These are phyloP conservation scores for Campoplex capitator DNA, from an alignment of 2,888 invertebrate genomes.

Conservation along the genomic window DNA sequence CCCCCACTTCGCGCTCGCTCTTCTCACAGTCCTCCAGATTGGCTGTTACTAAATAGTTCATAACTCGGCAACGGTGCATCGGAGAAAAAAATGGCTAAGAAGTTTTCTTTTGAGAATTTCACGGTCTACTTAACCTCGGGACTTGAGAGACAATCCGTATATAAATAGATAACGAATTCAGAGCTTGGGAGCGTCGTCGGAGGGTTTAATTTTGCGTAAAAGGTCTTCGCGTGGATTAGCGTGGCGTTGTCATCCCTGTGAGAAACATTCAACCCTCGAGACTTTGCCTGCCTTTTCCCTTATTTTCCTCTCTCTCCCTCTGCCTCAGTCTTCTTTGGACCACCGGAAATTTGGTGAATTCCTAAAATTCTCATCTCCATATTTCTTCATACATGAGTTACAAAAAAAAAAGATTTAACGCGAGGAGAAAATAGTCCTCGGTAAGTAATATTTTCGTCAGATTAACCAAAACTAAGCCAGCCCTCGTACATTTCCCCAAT, in stretches of 20 bases:
- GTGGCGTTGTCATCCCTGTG: constrained; percentile 44
- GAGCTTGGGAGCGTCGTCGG: constrained; percentile 40
- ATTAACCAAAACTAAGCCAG: constrained; percentile 13
- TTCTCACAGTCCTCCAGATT: not conserved
- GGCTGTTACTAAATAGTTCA: not conserved
- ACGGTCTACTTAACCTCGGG: not conserved
- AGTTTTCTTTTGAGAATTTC: not conserved
- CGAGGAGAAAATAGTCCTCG: not conserved
- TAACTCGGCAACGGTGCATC: not conserved
- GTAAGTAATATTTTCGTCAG: constrained; percentile 39
- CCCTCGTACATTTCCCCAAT: constrained; percentile 16
- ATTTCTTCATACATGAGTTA: not conserved
- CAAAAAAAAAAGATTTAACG: not conserved
- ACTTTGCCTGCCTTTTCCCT: constrained; percentile 7
- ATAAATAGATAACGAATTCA: not conserved
- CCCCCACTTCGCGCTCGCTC: not conserved
- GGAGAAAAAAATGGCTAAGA: not conserved
- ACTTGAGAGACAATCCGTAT: constrained; percentile 7
- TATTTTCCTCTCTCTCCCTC: not conserved
- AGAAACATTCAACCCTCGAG: constrained; percentile 28
- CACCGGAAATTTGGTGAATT: constrained; percentile 1
- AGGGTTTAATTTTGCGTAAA: constrained; percentile 58
- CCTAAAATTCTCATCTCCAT: not conserved
- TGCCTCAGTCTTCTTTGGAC: constrained; percentile 7
- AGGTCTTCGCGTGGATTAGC: constrained; percentile 46